Evolutionary conservation across 2,113 vertebrate species (phyloP), one percentile per base, ranked within the genome.

Genomic region (Alligator sinensis): DNA sequence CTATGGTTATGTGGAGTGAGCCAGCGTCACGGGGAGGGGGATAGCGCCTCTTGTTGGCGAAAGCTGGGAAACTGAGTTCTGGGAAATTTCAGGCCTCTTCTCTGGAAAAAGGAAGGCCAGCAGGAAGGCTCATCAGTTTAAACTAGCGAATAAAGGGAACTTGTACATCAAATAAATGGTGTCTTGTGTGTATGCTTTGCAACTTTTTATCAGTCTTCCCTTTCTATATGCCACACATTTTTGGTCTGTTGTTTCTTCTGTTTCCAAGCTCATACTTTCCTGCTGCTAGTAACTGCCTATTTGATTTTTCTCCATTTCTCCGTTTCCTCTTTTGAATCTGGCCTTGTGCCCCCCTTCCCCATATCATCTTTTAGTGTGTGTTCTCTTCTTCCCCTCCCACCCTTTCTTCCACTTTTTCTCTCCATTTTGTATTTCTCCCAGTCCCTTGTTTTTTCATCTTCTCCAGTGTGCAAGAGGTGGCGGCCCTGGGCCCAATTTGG

Each of bases 1-100:
- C 91, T 82, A 85, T 58, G 77, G 85, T 96, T 89, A 95, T 92
- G 66, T 9, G 0, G 17, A 96, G 91, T 63, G 66, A 91, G 88
- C 86, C 63, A 30, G 90, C 72, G 93, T 91, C 70, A 30, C 58
- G 16, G 82, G 57, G 80, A 92, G 27, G 80, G 27, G 80, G 94
- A 84, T 25, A 8, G 27, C 59, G 8, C 25, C n/a, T 1, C 1
- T 2, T 64, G 70, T 95, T 78, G 28, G 93, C 88, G 92, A 66
- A 77, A 87, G 66, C 90, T 86, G 84, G 74, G 90, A 94, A 95
- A 21, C 83, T 2, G 34, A 88, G 87, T 76, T 63, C 87, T 88
- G 83, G 78, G 78, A 95, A 91, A 77, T 86, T 77, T 80, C 79
- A 80, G 58, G 27, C 77, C 64, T 85, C 55, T 47, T 83, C n/a